phyloP scores from a whole-genome alignment of 2,113 vertebrate genomes.

The Neotoma lepida region DNA sequence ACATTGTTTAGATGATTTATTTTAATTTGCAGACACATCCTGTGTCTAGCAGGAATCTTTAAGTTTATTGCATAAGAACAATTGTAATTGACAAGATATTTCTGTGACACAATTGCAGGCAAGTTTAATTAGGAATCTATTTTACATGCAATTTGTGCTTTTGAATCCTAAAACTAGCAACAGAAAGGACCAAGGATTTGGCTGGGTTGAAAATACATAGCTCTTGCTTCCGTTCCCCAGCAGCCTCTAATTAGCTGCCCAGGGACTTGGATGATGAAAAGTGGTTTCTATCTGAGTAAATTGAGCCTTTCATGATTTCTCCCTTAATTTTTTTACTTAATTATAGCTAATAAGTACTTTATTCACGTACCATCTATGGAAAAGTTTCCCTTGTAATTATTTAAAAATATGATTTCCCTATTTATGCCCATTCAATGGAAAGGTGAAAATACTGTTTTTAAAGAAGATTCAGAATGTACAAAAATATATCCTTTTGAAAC shows the following conservation, averaged over 20 bases:
- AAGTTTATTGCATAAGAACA: background rate
- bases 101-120: background rate
- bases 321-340: slow-evolving; percentile 32
- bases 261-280: background rate
- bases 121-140: background rate
- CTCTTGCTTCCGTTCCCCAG: background rate
- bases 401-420: slow-evolving; percentile 7
- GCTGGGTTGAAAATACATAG: background rate
- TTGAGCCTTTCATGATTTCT: background rate
- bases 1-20: background rate
- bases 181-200: background rate
- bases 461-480: background rate
- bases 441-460: slow-evolving; percentile 48
- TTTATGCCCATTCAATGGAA: background rate
- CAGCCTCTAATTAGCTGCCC: slow-evolving; percentile 2
- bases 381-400: slow-evolving; percentile 22
- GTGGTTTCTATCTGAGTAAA: background rate
- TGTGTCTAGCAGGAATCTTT: background rate
- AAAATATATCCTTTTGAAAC: background rate
- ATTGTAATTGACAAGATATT: background rate
- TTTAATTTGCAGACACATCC: background rate
- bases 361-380: background rate
- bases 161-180: background rate
- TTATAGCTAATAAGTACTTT: background rate
- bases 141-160: background rate